Evolutionary conservation across 2,113 vertebrate species (phyloP).

Genomic region (Panthera tigris): DNA sequence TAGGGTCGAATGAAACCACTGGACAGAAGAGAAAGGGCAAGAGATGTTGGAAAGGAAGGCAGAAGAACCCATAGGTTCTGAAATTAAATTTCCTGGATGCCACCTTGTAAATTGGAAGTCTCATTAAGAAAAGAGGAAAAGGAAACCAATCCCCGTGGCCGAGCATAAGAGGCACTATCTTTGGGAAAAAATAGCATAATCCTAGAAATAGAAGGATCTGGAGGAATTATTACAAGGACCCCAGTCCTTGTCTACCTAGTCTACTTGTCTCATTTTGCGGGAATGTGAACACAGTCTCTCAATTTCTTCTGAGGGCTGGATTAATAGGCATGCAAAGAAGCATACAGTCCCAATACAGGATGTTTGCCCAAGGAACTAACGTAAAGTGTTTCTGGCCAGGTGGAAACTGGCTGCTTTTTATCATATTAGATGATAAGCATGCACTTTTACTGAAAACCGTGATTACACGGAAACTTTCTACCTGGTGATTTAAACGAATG

Average conservation of each 20-base stretch:
- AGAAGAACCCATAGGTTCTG: neutral
- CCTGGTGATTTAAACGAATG: neutral
- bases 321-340: neutral
- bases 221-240: neutral
- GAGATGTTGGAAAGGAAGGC: neutral
- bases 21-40: neutral
- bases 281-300: neutral
- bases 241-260: neutral
- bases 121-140: neutral
- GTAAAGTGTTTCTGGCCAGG: neutral
- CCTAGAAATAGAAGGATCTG: neutral
- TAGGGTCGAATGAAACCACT: neutral
- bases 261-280: neutral
- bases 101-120: neutral
- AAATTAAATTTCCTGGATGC: neutral
- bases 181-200: neutral
- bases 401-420: neutral
- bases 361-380: neutral
- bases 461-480: neutral
- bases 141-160: neutral
- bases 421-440: conserved; percentile 12
- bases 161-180: neutral
- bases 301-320: neutral
- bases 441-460: conserved; percentile 28
- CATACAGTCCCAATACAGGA: neutral